phyloP scores from a whole-genome alignment of 2,797 vertebrate genomes.

The Liparis tanakae region DNA sequence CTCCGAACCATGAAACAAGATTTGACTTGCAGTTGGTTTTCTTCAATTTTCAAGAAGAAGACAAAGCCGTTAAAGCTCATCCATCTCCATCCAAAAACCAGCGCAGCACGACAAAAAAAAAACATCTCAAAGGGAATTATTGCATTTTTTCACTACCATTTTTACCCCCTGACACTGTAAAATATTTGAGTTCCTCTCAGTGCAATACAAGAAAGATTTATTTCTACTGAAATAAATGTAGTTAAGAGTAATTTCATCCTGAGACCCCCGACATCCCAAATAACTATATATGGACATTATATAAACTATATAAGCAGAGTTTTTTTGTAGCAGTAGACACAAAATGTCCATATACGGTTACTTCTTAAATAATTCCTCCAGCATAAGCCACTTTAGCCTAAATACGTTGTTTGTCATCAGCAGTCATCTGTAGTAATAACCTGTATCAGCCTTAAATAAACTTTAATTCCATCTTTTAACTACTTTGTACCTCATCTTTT shows the following conservation, averaged over 20 bases:
- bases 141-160: constrained; percentile 4
- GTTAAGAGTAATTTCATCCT: constrained; percentile 41
- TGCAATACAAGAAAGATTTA: constrained; percentile 14
- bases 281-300: not conserved
- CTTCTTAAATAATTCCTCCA: not conserved
- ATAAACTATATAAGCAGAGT: too few relatives aligned
- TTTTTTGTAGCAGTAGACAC: not conserved
- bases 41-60: constrained; percentile 14
- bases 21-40: constrained; percentile 18
- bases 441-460: constrained; percentile 1
- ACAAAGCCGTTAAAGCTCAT: constrained; percentile 22
- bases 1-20: constrained; percentile 18
- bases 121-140: not conserved
- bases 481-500: not conserved
- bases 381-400: not conserved
- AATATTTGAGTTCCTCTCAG: constrained; percentile 18
- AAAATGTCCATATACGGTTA: not conserved
- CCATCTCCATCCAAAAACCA: constrained; percentile 8
- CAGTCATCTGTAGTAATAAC: not conserved
- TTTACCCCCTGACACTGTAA: not conserved
- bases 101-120: constrained; percentile 4
- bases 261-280: constrained; percentile 23
- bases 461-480: not conserved
- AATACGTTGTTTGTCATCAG: not conserved
- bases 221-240: constrained; percentile 30